phyloP scores from a whole-genome alignment of 1,140 invertebrate species.

The Drosophila asahinai region DNA sequence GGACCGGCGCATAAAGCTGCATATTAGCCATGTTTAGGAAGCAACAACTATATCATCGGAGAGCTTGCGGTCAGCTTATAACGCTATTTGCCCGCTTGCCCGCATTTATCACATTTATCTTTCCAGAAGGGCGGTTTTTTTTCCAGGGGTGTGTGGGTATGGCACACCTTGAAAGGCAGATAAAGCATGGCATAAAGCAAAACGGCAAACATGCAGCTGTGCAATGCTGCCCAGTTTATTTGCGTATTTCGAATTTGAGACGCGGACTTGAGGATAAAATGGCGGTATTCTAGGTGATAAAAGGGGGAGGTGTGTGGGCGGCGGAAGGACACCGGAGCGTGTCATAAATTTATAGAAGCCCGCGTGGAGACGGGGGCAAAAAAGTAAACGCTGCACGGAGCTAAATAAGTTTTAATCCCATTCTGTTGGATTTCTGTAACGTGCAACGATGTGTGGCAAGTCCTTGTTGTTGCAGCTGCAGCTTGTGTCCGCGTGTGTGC shows the following conservation, averaged over 20 bases:
- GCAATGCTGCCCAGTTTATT: conserved; percentile 60
- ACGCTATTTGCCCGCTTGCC: conserved; percentile 70
- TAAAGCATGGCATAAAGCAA: conserved; percentile 70
- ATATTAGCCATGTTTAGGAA: conserved; percentile 39
- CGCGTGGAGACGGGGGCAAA: conserved; percentile 15
- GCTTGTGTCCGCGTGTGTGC: conserved; percentile 12
- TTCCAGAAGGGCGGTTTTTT: conserved; percentile 33
- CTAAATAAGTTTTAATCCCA: conserved; percentile 80
- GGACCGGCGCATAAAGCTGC: conserved; percentile 15
- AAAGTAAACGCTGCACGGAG: conserved; percentile 42
- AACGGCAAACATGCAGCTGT: conserved; percentile 76
- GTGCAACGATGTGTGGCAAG: conserved; percentile 42
- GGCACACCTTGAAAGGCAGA: conserved; percentile 59
- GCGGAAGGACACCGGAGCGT: conserved; percentile 31
- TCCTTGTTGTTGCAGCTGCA: conserved; percentile 43
- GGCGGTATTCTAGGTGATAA: not conserved
- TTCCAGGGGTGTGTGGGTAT: conserved; percentile 11
- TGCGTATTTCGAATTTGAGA: conserved; percentile 69
- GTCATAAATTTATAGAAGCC: conserved; percentile 67
- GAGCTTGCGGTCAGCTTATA: conserved; percentile 77
- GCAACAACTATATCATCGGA: conserved; percentile 42
- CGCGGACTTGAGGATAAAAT: conserved; percentile 36
- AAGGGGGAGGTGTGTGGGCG: not conserved
- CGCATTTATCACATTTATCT: conserved; percentile 81
- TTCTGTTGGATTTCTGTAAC: conserved; percentile 69